A percentile compares a stretch with the other conserved stretches of the same genome.
These are phyloP conservation scores for Schizopygopsis malacanthus DNA, from an alignment of 2,797 vertebrate species.

Conservation along the genomic window DNA sequence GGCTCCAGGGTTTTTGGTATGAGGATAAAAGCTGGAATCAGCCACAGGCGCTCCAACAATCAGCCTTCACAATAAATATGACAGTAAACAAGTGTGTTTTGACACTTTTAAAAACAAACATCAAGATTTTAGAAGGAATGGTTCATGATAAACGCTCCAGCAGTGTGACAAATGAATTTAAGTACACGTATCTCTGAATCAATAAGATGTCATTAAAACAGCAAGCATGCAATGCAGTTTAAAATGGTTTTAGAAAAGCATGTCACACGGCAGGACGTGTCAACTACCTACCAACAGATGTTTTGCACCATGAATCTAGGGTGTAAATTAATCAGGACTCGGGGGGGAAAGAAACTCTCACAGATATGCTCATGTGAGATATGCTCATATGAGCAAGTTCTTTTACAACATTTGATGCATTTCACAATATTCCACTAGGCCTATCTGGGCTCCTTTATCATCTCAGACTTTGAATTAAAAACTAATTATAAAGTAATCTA, in stretches of 20 bases:
- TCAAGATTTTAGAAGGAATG: not conserved
- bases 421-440: not conserved
- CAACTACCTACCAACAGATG: not conserved
- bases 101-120: not conserved
- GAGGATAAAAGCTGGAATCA: slow-evolving; percentile 71
- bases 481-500: not conserved
- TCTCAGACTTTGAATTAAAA: not conserved
- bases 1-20: slow-evolving; percentile 81
- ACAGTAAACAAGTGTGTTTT: not conserved
- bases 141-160: not conserved
- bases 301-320: not conserved
- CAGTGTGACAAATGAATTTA: no score
- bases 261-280: not conserved
- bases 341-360: not conserved
- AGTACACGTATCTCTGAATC: not conserved
- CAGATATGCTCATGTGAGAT: not conserved
- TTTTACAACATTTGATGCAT: not conserved
- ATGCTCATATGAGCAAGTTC: not conserved
- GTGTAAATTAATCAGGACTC: not conserved
- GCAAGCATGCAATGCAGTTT: not conserved
- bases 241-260: not conserved
- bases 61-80: slow-evolving; percentile 77
- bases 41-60: slow-evolving; percentile 88
- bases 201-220: not conserved
- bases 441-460: not conserved